Percentiles rank a stretch among this genome's conserved stretches.
These are phyloP conservation scores for Euzophera pinguis DNA, from an alignment of 2,888 invertebrate species.

Conservation along the genomic window DNA sequence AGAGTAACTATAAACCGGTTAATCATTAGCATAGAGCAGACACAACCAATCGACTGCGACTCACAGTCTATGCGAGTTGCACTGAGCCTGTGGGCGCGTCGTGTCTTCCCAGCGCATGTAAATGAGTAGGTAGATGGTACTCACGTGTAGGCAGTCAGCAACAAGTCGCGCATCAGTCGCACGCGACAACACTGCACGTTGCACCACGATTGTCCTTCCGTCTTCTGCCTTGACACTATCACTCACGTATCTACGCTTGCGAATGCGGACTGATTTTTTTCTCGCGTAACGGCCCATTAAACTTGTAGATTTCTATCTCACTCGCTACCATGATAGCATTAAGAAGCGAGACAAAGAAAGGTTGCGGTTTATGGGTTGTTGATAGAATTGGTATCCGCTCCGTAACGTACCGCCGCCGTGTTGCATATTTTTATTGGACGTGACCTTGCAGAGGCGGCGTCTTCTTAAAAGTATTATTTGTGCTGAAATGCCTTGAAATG, in stretches of 20 bases:
- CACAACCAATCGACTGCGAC: background rate
- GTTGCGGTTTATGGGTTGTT: constrained; percentile 80
- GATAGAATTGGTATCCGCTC: constrained; percentile 80
- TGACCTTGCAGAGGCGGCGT: constrained; percentile 61
- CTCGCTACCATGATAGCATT: constrained; percentile 60
- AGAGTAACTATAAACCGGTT: constrained; percentile 21
- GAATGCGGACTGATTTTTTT: constrained; percentile 80
- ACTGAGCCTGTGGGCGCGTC: background rate
- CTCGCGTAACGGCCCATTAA: constrained; percentile 79
- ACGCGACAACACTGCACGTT: constrained; percentile 45
- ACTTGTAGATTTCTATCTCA: constrained; percentile 78
- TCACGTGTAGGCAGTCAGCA: constrained; percentile 16
- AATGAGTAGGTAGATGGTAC: constrained; percentile 13
- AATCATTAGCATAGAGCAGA: constrained; percentile 16
- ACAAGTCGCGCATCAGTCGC: constrained; percentile 20
- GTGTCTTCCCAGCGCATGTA: background rate
- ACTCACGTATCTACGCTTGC: constrained; percentile 78
- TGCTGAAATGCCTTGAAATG: no score
- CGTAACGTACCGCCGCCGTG: constrained; percentile 73
- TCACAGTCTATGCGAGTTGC: background rate
- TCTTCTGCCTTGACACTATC: constrained; percentile 73
- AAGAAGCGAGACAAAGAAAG: constrained; percentile 79
- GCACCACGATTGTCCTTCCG: constrained; percentile 63
- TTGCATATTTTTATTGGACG: constrained; percentile 71
- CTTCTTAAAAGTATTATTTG: constrained; percentile 11